These are phyloP conservation scores for Sebastolobus alascanus DNA, from an alignment of 2,797 vertebrate genomes.

Conservation along the genomic window DNA sequence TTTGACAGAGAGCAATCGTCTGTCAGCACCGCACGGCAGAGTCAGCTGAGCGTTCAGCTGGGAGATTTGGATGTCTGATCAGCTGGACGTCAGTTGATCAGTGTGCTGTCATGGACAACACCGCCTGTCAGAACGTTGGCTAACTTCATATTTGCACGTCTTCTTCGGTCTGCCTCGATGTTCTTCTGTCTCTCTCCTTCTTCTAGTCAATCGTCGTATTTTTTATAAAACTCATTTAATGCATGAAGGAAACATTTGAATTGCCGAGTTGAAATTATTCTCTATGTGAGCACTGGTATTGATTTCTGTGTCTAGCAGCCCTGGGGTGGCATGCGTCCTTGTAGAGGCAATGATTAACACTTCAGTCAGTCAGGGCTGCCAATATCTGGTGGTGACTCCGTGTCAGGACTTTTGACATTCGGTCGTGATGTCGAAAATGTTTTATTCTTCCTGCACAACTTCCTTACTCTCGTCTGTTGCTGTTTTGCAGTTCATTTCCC, in stretches of 20 bases:
- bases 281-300: slow-evolving; percentile 34
- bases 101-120: slow-evolving; percentile 1
- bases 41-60: background rate
- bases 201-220: background rate
- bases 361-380: slow-evolving; percentile 54
- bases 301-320: slow-evolving; percentile 44
- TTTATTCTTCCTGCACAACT: slow-evolving; percentile 14
- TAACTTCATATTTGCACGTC: background rate
- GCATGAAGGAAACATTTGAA: slow-evolving; percentile 24
- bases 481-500: background rate
- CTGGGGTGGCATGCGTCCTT: slow-evolving; percentile 51
- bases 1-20: background rate
- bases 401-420: slow-evolving; percentile 39
- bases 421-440: background rate
- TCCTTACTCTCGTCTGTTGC: background rate
- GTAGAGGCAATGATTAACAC: slow-evolving; percentile 66
- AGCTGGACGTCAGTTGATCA: slow-evolving; percentile 16
- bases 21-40: background rate
- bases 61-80: slow-evolving; percentile 5
- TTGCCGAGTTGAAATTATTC: slow-evolving; percentile 20
- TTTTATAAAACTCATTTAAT: slow-evolving; percentile 8
- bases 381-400: slow-evolving; percentile 34
- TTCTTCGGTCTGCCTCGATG: background rate
- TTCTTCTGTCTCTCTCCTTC: background rate
- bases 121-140: background rate